These are phyloP conservation scores for Danionella dracula DNA, from an alignment of 2,797 vertebrate species.

Conservation along the genomic window DNA sequence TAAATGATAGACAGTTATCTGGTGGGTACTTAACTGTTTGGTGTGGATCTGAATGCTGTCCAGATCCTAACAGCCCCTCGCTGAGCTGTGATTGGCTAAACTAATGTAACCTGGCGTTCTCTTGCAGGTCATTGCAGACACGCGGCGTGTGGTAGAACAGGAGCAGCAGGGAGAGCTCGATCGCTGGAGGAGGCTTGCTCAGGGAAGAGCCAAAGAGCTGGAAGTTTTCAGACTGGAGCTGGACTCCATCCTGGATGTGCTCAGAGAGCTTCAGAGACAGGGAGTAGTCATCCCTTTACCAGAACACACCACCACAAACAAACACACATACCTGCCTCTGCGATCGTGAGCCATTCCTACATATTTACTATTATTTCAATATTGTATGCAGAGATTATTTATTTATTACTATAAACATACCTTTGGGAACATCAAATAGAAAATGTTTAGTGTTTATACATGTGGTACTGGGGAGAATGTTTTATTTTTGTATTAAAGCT, in stretches of 20 bases:
- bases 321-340: conserved; percentile 38
- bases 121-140: conserved; percentile 72
- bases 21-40: background rate
- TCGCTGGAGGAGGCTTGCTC: conserved; percentile 78
- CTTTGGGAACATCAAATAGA: background rate
- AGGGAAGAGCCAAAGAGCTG: conserved; percentile 78
- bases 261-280: conserved; percentile 83
- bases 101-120: background rate
- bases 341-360: background rate
- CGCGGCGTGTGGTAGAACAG: conserved; percentile 52
- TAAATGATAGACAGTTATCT: no score
- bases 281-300: conserved; percentile 74
- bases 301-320: conserved; percentile 28
- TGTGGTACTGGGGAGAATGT: no score
- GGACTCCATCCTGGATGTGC: conserved; percentile 86
- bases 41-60: background rate
- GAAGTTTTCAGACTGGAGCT: conserved; percentile 83
- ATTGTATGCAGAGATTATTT: background rate
- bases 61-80: background rate
- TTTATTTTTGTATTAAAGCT: conserved; percentile 11
- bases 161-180: conserved; percentile 71
- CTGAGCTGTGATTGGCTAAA: background rate
- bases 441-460: background rate
- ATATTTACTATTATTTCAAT: background rate
- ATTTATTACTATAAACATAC: background rate